Percentiles rank a stretch among this genome's conserved stretches.
Evolutionary conservation across 2,888 invertebrate species (phyloP).

Genomic region (Drosophila antonietae): DNA sequence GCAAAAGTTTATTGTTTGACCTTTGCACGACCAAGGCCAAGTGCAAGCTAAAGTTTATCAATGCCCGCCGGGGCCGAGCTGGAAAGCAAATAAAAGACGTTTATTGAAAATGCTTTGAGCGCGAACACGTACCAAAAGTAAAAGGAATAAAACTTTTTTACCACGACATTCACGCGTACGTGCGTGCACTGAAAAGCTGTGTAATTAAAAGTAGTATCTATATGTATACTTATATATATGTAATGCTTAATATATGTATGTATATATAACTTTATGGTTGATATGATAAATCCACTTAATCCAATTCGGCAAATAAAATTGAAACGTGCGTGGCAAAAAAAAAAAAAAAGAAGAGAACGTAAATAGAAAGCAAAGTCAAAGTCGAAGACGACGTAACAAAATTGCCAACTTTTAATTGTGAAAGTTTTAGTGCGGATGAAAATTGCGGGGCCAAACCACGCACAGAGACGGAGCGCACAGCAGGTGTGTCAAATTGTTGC

Average conservation of each 20-base stretch:
- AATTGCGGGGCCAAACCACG: slow-evolving; percentile 34
- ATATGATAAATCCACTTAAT: slow-evolving; percentile 78
- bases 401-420: slow-evolving; percentile 77
- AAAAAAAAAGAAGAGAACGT: too few relatives aligned
- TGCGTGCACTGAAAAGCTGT: slow-evolving; percentile 65
- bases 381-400: slow-evolving; percentile 38
- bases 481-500: slow-evolving; percentile 75
- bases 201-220: slow-evolving; percentile 70
- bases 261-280: slow-evolving; percentile 38
- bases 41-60: slow-evolving; percentile 69
- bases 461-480: slow-evolving; percentile 50
- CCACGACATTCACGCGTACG: slow-evolving; percentile 55
- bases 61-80: slow-evolving; percentile 50
- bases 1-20: slow-evolving; percentile 27
- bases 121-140: slow-evolving; percentile 65
- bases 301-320: slow-evolving; percentile 66
- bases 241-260: slow-evolving; percentile 32
- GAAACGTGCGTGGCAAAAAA: slow-evolving; percentile 54
- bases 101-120: slow-evolving; percentile 75
- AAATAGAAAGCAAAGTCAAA: slow-evolving; percentile 1
- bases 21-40: slow-evolving; percentile 68
- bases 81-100: slow-evolving; percentile 32
- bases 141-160: slow-evolving; percentile 60
- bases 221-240: slow-evolving; percentile 8
- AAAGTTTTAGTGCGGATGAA: slow-evolving; percentile 58